These are phyloP conservation scores for Lepidocyrtoides sp. DNA, from an alignment of 2,888 invertebrate species.

Conservation along the genomic window DNA sequence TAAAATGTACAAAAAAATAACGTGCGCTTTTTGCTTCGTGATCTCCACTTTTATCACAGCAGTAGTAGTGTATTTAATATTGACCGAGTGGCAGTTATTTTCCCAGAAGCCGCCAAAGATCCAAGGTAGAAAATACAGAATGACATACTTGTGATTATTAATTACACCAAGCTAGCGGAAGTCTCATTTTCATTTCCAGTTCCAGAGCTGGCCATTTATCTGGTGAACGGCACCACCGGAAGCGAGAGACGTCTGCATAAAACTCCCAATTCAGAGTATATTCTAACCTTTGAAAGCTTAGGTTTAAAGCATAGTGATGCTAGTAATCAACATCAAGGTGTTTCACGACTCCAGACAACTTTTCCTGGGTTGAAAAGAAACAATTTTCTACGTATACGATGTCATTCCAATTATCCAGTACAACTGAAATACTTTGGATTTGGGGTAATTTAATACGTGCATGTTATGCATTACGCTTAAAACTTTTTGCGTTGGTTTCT, in stretches of 20 bases:
- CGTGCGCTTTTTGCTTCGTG: slow-evolving; percentile 78
- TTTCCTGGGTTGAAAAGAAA: background rate
- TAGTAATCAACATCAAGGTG: background rate
- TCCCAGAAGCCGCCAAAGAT: slow-evolving; percentile 58
- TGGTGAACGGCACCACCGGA: slow-evolving; percentile 52
- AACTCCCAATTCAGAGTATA: slow-evolving; percentile 26
- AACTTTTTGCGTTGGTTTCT: no score
- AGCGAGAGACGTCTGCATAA: slow-evolving; percentile 21
- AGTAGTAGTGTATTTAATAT: slow-evolving; percentile 71
- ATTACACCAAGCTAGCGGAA: no score
- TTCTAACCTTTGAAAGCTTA: slow-evolving; percentile 52
- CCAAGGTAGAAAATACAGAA: slow-evolving; percentile 62
- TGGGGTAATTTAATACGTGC: slow-evolving; percentile 68
- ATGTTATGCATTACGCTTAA: no score
- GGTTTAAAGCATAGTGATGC: background rate
- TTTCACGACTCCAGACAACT: background rate
- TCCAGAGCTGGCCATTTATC: slow-evolving; percentile 48
- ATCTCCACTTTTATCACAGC: slow-evolving; percentile 69
- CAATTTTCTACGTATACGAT: slow-evolving; percentile 69
- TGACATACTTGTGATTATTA: no score
- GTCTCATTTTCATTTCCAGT: no score
- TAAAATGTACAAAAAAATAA: slow-evolving; percentile 81
- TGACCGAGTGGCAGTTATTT: slow-evolving; percentile 57
- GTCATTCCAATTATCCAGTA: slow-evolving; percentile 79
- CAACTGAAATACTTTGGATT: slow-evolving; percentile 78